A percentile compares a stretch with the other conserved stretches of the same genome.
Conservation (phyloP, 1,140 invertebrate genomes). For the Lepidostoma basale region DNA sequence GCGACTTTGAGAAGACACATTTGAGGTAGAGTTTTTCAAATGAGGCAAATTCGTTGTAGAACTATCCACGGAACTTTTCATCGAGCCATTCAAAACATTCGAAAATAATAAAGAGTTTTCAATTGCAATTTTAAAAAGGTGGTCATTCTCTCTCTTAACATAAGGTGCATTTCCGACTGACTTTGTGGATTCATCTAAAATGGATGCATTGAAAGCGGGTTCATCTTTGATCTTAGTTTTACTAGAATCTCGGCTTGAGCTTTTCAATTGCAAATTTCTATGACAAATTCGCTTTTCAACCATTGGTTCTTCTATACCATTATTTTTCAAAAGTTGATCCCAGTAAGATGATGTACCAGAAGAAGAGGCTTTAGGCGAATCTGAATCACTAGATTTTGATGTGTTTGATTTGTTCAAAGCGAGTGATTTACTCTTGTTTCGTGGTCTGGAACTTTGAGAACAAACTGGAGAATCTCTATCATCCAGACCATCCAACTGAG, state of each 20-base stretch:
- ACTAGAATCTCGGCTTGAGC: background rate
- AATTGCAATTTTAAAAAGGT: too few relatives aligned
- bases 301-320: slow-evolving; percentile 28
- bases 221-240: slow-evolving; percentile 31
- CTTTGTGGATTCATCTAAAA: slow-evolving; percentile 25
- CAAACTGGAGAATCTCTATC: slow-evolving; percentile 49
- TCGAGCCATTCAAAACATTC: too few relatives aligned
- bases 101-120: too few relatives aligned
- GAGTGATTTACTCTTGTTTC: background rate
- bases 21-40: too few relatives aligned
- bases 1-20: too few relatives aligned
- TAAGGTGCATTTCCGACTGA: slow-evolving; percentile 4
- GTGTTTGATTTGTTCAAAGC: slow-evolving; percentile 1
- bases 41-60: too few relatives aligned
- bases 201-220: background rate
- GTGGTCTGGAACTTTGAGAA: slow-evolving; percentile 10
- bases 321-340: slow-evolving; percentile 40
- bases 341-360: slow-evolving; percentile 35
- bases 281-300: slow-evolving; percentile 41
- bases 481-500: slow-evolving; percentile 64
- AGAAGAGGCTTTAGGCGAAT: background rate
- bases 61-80: too few relatives aligned
- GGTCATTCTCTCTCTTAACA: background rate
- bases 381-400: background rate
- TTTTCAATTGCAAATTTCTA: slow-evolving; percentile 35